Base-by-base conservation (phyloP, 2,888 invertebrate genomes). In the Caenorhabditis panamensis region DNA sequence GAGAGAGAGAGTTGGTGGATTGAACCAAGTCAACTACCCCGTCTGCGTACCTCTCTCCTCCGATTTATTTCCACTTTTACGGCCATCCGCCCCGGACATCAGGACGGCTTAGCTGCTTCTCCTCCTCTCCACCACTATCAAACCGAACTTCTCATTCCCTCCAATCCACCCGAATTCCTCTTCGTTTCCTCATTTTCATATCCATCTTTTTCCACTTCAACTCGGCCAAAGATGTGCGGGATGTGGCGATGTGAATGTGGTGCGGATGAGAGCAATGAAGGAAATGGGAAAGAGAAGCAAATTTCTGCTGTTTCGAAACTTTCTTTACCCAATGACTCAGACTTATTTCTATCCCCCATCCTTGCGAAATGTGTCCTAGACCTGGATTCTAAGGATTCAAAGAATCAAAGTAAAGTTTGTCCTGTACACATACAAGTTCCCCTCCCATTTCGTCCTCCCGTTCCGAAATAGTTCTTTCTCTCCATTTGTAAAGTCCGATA, bases 51-150 rank as follows among this genome's bases (percentile, higher is more conserved):
- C 49, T 47, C 61, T 41, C 41, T n/a, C n/a, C 11, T 24, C 71
- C 71, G 62, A 54, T 72, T 72, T 44, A 62, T 63, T 72, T 69
- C 61, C 61, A 41, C 61, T 62, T 71, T 63, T 62, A 28, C 41
- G 31, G 47, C 31, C 71, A 51, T 59, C 37, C 37, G 22, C 18
- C 49, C 3, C 3, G n/a, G 31, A 28, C 20, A 69, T 37, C 69
- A 3, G 41, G 49, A 61, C 69, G 59, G 18, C 36, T 13, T 31
- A 18, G 31, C 59, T 69, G 49, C 61, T 18, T 47, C 20, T 63
- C 16, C 16, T 20, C 9, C 26, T 22, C 31, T 31, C 31, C n/a
- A n/a, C n/a, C n/a, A n/a, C 20, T 36, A 44, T 54, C 47, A 37
- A 54, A 58, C 31, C 24, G 24, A 58, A 58, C 58, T 64, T 53